Conservation (phyloP, 2,797 vertebrate genomes). For the Ataeniobius toweri region DNA sequence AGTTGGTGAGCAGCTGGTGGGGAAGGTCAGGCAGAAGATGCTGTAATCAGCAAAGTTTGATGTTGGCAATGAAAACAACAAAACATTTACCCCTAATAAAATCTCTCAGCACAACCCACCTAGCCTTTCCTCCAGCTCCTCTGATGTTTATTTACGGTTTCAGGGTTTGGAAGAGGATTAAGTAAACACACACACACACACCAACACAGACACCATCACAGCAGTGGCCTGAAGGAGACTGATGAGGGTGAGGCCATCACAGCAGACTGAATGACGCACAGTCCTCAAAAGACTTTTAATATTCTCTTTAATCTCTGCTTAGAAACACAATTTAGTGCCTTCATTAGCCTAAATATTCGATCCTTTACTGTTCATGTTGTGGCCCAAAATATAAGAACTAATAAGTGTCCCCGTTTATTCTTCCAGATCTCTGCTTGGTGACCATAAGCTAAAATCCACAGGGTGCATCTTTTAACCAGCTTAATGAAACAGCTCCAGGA, state of each 20-base stretch:
- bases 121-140: conserved; percentile 41
- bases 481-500: conserved; percentile 12
- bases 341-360: conserved; percentile 17
- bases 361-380: conserved; percentile 2
- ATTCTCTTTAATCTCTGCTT: conserved; percentile 41
- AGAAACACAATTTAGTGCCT: conserved; percentile 21
- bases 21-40: conserved; percentile 75
- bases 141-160: conserved; percentile 63
- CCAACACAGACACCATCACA: conserved; percentile 16
- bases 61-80: conserved; percentile 63
- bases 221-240: conserved; percentile 54
- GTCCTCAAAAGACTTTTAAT: conserved; percentile 32
- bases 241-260: conserved; percentile 49
- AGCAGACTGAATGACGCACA: conserved; percentile 50
- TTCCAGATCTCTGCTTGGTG: conserved; percentile 8
- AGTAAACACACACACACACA: conserved; percentile 36
- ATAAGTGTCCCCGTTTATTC: conserved; percentile 4
- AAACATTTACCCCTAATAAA: conserved; percentile 37
- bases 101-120: conserved; percentile 18
- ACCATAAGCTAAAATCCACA: conserved; percentile 10
- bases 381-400: not conserved
- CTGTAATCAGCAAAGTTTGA: conserved; percentile 70
- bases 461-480: conserved; percentile 3
- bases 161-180: conserved; percentile 65
- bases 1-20: conserved; percentile 72